phyloP scores from a whole-genome alignment of 2,113 vertebrate genomes.

The Indicator maculatus region DNA sequence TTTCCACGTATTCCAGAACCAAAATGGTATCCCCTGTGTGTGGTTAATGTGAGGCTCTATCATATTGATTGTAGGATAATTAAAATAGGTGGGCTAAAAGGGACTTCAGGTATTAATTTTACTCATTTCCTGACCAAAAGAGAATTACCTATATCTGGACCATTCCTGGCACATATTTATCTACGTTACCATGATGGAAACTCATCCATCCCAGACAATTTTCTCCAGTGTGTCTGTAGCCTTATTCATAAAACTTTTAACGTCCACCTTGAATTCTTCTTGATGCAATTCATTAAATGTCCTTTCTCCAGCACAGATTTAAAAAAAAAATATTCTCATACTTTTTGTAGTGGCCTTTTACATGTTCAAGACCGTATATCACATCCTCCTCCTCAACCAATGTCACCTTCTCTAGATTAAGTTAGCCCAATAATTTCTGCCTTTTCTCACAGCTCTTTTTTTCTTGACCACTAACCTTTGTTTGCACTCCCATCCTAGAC shows the following conservation, averaged over 20 bases:
- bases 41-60: not conserved
- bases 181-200: not conserved
- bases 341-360: not conserved
- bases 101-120: not conserved
- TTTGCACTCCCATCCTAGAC: not conserved
- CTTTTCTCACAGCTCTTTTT: not conserved
- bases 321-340: not conserved
- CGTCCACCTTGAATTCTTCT: not conserved
- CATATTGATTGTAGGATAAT: not conserved
- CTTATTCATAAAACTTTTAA: not conserved
- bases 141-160: not conserved
- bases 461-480: not conserved
- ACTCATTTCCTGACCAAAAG: not conserved
- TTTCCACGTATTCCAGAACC: not conserved
- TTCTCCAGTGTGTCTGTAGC: not conserved
- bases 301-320: not conserved
- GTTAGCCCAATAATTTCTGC: not conserved
- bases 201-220: not conserved
- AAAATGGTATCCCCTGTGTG: not conserved
- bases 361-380: not conserved
- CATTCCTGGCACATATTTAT: not conserved
- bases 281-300: not conserved
- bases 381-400: not conserved
- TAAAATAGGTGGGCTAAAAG: not conserved
- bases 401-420: not conserved